Evolutionary conservation across 2,797 vertebrate genomes (phyloP), one percentile per base, ranked within the genome.

Genomic region (Neostethus bicornis): DNA sequence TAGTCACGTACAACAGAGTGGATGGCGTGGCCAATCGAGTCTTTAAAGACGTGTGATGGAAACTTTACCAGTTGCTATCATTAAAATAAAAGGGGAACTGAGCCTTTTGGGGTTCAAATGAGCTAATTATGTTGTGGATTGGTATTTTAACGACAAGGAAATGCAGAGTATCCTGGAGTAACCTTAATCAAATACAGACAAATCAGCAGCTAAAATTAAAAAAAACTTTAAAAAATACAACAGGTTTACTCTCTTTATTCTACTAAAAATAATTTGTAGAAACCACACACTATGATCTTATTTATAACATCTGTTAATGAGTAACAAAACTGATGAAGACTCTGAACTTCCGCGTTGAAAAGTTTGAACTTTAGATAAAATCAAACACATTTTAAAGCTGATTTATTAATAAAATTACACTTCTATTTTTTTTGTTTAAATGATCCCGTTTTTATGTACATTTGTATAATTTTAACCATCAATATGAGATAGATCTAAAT

Each of bases 301-400:
- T n/a, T n/a, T n/a, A n/a, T n/a, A 28, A 20, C 21, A 21, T 4
- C 12, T 21, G 4, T 66, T 3, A 76, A 81, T 87, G 14, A 87
- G 73, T 80, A 19, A 73, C 75, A 11, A 1, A 43, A 7, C 11
- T 0, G 12, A 1, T 0, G 4, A 14, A 3, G 26, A 7, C n/a
- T 25, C 13, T 43, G 34, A 7, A 70, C 60, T 85, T 83, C 75
- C 75, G 77, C 68, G 0, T 49, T 7, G 3, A 28, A 21, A 7
- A 5, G 7, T 39, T 1, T 51, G 11, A 57, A 42, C 12, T n/a
- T n/a, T n/a, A n/a, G n/a, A n/a, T n/a, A n/a, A n/a, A n/a, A n/a
- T n/a, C n/a, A n/a, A n/a, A n/a, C n/a, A n/a, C n/a, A n/a, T n/a
- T n/a, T n/a, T n/a, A n/a, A n/a, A n/a, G n/a, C n/a, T n/a, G n/a